Percentiles rank a stretch among this genome's conserved stretches.
These are phyloP conservation scores for Plectus sambesii DNA, from an alignment of 1,140 invertebrate genomes.

Conservation along the genomic window DNA sequence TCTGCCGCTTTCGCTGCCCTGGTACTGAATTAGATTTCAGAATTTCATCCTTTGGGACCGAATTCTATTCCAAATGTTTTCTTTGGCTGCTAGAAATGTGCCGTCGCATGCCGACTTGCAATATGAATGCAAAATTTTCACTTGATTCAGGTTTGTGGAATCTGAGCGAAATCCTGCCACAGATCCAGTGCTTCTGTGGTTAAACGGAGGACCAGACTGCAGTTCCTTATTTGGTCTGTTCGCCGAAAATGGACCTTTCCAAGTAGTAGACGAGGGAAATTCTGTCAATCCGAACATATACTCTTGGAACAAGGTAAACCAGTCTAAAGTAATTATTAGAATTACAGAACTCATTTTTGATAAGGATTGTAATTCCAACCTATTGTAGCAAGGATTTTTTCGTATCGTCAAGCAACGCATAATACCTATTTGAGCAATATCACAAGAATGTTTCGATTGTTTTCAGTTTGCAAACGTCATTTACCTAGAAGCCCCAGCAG, in stretches of 20 bases:
- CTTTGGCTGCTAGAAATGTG: no score
- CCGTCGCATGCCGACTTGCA: no score
- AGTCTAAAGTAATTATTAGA: no score
- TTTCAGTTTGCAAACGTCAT: conserved; percentile 64
- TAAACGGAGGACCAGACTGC: conserved; percentile 54
- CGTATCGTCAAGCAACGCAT: no score
- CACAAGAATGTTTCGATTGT: neutral
- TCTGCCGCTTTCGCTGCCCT: no score
- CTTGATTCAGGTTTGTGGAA: conserved; percentile 51
- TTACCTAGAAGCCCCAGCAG: conserved; percentile 52
- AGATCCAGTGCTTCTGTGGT: conserved; percentile 52
- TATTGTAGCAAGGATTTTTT: no score
- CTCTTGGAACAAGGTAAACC: conserved; percentile 50
- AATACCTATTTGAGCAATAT: neutral
- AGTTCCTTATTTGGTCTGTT: conserved; percentile 51
- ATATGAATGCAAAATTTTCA: no score
- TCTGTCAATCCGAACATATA: conserved; percentile 47
- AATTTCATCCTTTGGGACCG: no score
- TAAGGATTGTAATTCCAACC: no score
- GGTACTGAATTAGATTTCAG: no score
- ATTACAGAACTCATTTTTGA: no score
- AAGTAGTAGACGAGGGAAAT: conserved; percentile 38
- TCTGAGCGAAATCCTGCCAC: conserved; percentile 45
- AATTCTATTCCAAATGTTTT: no score
- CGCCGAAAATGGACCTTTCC: conserved; percentile 51